Percentiles rank a stretch among this genome's conserved stretches.
Evolutionary conservation across 1,140 invertebrate species (phyloP).

Genomic region (Frieseomelitta varia): DNA sequence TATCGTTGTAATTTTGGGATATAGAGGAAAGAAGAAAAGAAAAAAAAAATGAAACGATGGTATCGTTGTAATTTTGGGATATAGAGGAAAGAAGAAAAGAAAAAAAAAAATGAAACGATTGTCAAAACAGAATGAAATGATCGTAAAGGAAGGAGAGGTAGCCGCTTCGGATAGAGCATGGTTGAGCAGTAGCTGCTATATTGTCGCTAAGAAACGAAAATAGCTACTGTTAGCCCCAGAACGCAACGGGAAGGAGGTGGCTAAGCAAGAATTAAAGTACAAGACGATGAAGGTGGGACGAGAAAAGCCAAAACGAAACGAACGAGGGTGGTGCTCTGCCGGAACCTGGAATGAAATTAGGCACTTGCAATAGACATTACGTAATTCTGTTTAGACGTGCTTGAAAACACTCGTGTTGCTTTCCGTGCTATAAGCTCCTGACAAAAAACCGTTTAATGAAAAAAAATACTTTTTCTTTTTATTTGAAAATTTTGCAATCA

Average conservation of each 20-base stretch:
- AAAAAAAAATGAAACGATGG: neutral
- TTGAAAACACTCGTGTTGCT: neutral
- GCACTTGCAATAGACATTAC: constrained; percentile 24
- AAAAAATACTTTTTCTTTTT: neutral
- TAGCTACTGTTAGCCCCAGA: constrained; percentile 68
- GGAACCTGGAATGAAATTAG: constrained; percentile 41
- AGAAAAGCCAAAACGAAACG: constrained; percentile 32
- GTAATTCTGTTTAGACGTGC: constrained; percentile 23
- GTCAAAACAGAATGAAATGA: no score
- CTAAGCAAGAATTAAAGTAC: constrained; percentile 28
- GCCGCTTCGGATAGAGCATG: neutral
- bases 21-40: neutral
- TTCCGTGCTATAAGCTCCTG: neutral
- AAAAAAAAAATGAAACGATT: neutral
- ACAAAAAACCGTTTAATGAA: neutral
- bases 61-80: neutral
- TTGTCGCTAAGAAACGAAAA: constrained; percentile 72
- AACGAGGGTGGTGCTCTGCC: constrained; percentile 29
- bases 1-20: neutral
- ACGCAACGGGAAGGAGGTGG: constrained; percentile 50
- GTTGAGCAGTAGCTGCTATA: constrained; percentile 49
- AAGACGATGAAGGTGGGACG: constrained; percentile 49
- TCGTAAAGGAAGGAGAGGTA: neutral
- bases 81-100: neutral
- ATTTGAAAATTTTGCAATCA: neutral